These are phyloP conservation scores for Aix galericulata DNA, from an alignment of 2,113 vertebrate species.

Conservation along the genomic window DNA sequence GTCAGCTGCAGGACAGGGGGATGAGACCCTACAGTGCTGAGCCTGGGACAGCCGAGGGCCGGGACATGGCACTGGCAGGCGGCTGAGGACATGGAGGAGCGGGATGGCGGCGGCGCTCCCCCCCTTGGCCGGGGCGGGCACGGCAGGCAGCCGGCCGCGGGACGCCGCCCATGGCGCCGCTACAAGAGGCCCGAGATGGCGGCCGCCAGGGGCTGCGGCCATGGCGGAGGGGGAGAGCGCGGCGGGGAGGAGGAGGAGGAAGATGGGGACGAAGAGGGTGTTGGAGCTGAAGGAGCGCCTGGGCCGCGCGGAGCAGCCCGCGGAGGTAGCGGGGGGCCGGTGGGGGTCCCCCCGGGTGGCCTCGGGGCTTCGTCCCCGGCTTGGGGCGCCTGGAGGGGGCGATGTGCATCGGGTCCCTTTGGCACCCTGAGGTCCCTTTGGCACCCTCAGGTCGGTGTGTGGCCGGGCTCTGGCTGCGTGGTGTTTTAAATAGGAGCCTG, in stretches of 20 bases:
- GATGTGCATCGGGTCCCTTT: too few relatives aligned
- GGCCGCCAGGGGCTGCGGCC: too few relatives aligned
- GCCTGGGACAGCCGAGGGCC: not conserved
- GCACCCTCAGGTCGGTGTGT: too few relatives aligned
- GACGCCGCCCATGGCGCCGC: not conserved
- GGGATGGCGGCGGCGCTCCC: not conserved
- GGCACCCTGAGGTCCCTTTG: too few relatives aligned
- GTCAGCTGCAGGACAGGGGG: fast-evolving
- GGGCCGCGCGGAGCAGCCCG: constrained; percentile 35
- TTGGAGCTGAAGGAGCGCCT: constrained; percentile 75
- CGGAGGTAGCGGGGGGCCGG: constrained; percentile 50
- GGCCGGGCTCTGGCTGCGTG: too few relatives aligned
- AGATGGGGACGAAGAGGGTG: not conserved
- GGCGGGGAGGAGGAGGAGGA: not conserved
- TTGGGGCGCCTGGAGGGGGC: too few relatives aligned
- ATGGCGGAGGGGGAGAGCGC: constrained; percentile 5
- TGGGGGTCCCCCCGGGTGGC: too few relatives aligned
- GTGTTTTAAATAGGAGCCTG: not conserved
- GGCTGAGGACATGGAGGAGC: too few relatives aligned
- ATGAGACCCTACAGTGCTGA: fast-evolving
- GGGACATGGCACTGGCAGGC: too few relatives aligned
- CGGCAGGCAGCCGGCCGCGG: not conserved
- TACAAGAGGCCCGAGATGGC: not conserved
- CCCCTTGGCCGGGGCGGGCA: not conserved
- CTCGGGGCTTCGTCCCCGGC: too few relatives aligned